Evolutionary conservation across 92 coral and sea anemone species (phyloP).

Genomic region (Porites evermanni): DNA sequence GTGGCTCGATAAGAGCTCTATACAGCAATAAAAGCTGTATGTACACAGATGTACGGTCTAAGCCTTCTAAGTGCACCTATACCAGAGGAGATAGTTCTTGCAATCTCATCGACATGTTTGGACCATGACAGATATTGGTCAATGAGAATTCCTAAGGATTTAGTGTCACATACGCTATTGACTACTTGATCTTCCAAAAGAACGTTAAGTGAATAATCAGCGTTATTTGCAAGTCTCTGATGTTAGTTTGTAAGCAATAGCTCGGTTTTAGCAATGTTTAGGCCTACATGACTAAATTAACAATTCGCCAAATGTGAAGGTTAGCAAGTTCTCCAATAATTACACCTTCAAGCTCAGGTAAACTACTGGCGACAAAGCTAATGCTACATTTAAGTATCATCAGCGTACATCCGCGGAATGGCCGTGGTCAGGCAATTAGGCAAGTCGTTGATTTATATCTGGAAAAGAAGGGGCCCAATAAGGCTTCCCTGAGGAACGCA

Average conservation of each 20-base stretch:
- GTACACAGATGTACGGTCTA: no score
- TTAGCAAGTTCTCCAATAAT: slow-evolving; percentile 27
- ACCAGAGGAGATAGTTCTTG: no score
- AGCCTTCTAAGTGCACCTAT: no score
- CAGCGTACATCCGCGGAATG: neutral
- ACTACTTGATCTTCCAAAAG: slow-evolving; percentile 15
- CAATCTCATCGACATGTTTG: slow-evolving; percentile 9
- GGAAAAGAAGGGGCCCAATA: neutral
- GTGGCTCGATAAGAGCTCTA: no score
- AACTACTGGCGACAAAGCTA: slow-evolving; percentile 11
- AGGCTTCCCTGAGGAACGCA: neutral
- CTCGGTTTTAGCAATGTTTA: slow-evolving; percentile 33
- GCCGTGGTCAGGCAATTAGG: neutral
- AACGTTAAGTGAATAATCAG: slow-evolving; percentile 4
- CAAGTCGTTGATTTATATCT: neutral
- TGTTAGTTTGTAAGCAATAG: slow-evolving; percentile 50
- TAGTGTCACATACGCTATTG: slow-evolving; percentile 28
- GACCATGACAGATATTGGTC: slow-evolving; percentile 47
- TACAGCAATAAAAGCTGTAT: no score
- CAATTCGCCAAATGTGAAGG: slow-evolving; percentile 19
- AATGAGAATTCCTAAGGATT: slow-evolving; percentile 59
- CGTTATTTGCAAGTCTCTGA: slow-evolving; percentile 38
- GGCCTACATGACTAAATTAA: slow-evolving; percentile 4
- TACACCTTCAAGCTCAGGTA: slow-evolving; percentile 20
- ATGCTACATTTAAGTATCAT: neutral